Conservation (phyloP, 2,888 invertebrate species). For the Himalopsyche japonica region DNA sequence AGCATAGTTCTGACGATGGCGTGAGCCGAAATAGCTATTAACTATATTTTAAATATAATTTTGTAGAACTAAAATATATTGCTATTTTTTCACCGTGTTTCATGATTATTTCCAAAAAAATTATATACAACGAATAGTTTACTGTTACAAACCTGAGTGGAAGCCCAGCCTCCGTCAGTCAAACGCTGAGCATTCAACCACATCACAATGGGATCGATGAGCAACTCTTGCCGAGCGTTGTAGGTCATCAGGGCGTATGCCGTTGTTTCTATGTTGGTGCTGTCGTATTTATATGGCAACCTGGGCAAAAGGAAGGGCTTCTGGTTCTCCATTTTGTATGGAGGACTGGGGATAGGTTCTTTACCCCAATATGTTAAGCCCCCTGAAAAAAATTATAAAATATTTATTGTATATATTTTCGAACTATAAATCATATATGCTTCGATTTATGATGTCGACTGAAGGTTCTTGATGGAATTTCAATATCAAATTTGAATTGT, state of each 20-base stretch:
- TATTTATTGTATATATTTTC: neutral
- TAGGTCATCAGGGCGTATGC: slow-evolving; percentile 90
- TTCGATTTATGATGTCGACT: too few relatives aligned
- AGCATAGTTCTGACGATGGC: too few relatives aligned
- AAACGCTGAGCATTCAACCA: slow-evolving; percentile 89
- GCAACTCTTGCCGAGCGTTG: slow-evolving; percentile 79
- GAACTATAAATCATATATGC: too few relatives aligned
- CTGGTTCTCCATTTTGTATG: slow-evolving; percentile 86
- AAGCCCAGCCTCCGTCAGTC: slow-evolving; percentile 86
- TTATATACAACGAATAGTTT: too few relatives aligned
- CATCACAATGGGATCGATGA: slow-evolving; percentile 83
- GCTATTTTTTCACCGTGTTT: too few relatives aligned
- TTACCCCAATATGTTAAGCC: slow-evolving; percentile 87
- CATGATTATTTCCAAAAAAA: too few relatives aligned
- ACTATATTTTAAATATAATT: too few relatives aligned
- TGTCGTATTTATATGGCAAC: slow-evolving; percentile 84
- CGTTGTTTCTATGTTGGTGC: slow-evolving; percentile 90
- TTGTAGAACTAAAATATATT: too few relatives aligned
- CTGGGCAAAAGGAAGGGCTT: slow-evolving; percentile 88
- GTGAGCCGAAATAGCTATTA: too few relatives aligned
- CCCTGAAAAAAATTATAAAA: slow-evolving; percentile 51
- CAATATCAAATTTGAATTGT: too few relatives aligned
- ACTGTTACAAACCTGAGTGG: slow-evolving; percentile 81
- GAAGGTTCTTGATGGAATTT: too few relatives aligned
- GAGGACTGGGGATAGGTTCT: slow-evolving; percentile 76